phyloP scores from a whole-genome alignment of 2,888 invertebrate genomes.

The Leucophenga maculata region DNA sequence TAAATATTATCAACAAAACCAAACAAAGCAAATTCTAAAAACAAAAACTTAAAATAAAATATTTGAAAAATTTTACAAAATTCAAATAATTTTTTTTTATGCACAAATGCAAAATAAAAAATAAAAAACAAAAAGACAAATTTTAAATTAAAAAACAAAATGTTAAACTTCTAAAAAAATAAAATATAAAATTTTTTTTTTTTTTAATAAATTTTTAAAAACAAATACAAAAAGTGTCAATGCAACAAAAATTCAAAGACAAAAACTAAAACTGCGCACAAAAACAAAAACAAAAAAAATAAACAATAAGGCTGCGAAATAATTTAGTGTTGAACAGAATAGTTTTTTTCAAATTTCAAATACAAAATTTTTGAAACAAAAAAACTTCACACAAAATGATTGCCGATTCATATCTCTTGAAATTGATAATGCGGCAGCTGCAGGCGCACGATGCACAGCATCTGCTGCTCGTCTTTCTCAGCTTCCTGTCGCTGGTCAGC shows the following conservation, averaged over 20 bases:
- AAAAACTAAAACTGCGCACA: background rate
- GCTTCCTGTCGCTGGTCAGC: slow-evolving; percentile 65
- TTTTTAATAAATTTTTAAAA: slow-evolving; percentile 13
- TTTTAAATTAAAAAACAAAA: background rate
- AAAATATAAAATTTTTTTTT: too few species aligned
- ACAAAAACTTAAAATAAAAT: too few species aligned
- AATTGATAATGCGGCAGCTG: slow-evolving; percentile 65
- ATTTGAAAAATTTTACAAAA: too few species aligned
- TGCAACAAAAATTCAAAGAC: background rate
- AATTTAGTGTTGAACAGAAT: background rate
- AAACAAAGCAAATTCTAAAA: too few species aligned
- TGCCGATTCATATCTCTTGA: slow-evolving; percentile 67
- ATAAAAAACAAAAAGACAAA: too few species aligned
- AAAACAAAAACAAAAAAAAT: too few species aligned
- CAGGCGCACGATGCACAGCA: slow-evolving; percentile 66
- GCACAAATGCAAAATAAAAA: too few species aligned
- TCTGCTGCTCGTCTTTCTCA: slow-evolving; percentile 66
- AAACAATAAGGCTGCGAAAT: too few species aligned
- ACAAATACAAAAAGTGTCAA: slow-evolving; percentile 6
- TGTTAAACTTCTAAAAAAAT: background rate
- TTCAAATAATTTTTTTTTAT: too few species aligned
- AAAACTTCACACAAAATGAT: slow-evolving; percentile 58
- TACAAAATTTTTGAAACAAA: slow-evolving; percentile 1
- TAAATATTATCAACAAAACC: too few species aligned
- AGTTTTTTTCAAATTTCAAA: background rate